Evolutionary conservation across 2,113 vertebrate species (phyloP), one percentile per base, ranked within the genome.

Genomic region (Eublepharis macularius): DNA sequence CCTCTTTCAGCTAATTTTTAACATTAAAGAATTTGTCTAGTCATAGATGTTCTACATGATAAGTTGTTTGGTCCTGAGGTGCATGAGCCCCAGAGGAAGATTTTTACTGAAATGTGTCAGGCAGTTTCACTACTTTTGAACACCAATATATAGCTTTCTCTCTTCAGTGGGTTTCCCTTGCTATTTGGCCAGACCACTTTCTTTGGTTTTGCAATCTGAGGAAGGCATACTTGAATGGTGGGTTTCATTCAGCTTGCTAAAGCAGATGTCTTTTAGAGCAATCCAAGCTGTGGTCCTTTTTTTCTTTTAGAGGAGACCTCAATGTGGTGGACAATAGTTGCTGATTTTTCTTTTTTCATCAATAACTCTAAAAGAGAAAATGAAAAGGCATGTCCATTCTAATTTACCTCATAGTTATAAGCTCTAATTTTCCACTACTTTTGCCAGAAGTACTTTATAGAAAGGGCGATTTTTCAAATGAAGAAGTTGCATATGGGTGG

Each of bases 391-490:
- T 81, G 87, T 86, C 63, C 29, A 39, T 54, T 84, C 80, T 87
- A 87, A 86, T 89, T 87, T 91, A 88, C 69, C 49, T 91, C 94
- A 93, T 72, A 90, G 90, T 89, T 89, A 86, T 89, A 86, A 91
- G 73, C 72, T 91, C 17, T 86, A 78, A 92, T 82, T 94, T 87
- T 88, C 75, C 54, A 85, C 81, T 84, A 79, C 80, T 91, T 92
- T 91, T 81, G 93, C 79, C 83, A 90, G 92, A 54, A 88, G 84
- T 88, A 87, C 93, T 94, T 92, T 91, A 90, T 41, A 87, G 92
- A 90, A 92, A 92, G 86, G 89, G 39, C 85, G 87, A 41, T 74
- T 24, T 93, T 93, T 81, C 86, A 91, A 90, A 89, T 90, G 88
- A 89, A 89, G 70, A 70, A 89, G 90, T 51, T 36, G 79, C 84